Conservation (phyloP, 2,888 invertebrate species). For the Odontocolon sp. region DNA sequence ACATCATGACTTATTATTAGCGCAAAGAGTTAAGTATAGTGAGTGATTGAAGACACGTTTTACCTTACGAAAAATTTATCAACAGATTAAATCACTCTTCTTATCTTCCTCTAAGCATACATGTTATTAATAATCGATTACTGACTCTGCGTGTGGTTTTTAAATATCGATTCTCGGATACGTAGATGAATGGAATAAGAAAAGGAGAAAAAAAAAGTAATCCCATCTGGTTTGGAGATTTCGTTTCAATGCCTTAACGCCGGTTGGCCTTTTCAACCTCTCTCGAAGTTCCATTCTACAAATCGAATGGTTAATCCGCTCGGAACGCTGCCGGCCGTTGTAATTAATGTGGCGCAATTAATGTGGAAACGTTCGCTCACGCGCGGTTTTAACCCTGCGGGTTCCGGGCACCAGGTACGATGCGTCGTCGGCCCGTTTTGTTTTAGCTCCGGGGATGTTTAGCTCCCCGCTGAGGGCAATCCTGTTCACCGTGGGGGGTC, state of each 20-base stretch:
- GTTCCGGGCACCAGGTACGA: constrained; percentile 4
- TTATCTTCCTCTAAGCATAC: not conserved
- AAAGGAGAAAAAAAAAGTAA: constrained; percentile 3
- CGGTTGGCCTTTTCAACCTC: constrained; percentile 52
- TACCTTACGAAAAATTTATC: constrained; percentile 39
- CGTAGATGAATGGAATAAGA: constrained; percentile 32
- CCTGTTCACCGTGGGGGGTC: constrained; percentile 77
- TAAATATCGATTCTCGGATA: constrained; percentile 38
- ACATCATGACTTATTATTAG: constrained; percentile 6
- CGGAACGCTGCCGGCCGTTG: constrained; percentile 72
- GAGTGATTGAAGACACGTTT: not conserved
- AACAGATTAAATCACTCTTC: not conserved
- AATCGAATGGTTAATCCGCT: constrained; percentile 67
- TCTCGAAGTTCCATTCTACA: constrained; percentile 58
- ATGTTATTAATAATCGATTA: constrained; percentile 53
- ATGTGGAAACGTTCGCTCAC: constrained; percentile 75
- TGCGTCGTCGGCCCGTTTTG: constrained; percentile 77
- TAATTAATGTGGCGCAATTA: constrained; percentile 80
- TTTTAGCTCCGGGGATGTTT: constrained; percentile 78
- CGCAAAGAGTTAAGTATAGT: not conserved
- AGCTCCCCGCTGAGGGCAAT: constrained; percentile 80
- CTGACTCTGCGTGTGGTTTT: constrained; percentile 44
- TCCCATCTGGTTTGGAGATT: constrained; percentile 23
- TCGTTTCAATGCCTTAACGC: constrained; percentile 9
- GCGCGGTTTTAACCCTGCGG: constrained; percentile 46